These are phyloP conservation scores for Hyppa rectilinea DNA, from an alignment of 2,888 invertebrate species.

Conservation along the genomic window DNA sequence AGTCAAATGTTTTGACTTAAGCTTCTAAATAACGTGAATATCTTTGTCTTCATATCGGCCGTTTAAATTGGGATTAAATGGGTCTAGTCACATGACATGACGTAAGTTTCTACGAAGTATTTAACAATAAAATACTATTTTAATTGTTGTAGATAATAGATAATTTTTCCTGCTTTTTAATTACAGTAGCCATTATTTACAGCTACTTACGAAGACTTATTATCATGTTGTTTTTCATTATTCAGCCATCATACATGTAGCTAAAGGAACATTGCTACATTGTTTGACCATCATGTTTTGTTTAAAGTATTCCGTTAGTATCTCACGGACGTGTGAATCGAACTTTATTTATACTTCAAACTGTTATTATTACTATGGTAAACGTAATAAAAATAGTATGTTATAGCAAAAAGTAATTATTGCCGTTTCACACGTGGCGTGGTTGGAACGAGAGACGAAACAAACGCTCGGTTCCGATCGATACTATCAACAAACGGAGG, in stretches of 20 bases:
- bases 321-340: constrained; percentile 58
- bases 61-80: constrained; percentile 11
- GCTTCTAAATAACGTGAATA: constrained; percentile 8
- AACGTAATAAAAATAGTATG: constrained; percentile 59
- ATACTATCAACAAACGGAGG: constrained; percentile 56
- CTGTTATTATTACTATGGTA: constrained; percentile 58
- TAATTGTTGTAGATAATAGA: constrained; percentile 2
- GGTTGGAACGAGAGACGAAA: constrained; percentile 43
- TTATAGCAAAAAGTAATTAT: constrained; percentile 44
- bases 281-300: constrained; percentile 41
- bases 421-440: constrained; percentile 46
- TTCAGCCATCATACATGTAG: constrained; percentile 15
- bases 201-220: constrained; percentile 4
- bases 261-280: constrained; percentile 23
- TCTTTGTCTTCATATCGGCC: constrained; percentile 12
- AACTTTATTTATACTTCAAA: constrained; percentile 52
- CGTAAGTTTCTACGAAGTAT: constrained; percentile 21
- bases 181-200: constrained; percentile 15
- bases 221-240: constrained; percentile 13
- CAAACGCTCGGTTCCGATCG: constrained; percentile 44
- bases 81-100: constrained; percentile 5
- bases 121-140: constrained; percentile 21
- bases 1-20: constrained; percentile 29
- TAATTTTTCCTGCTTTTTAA: constrained; percentile 16
- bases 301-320: constrained; percentile 47